Percentiles rank a stretch among this genome's conserved stretches.
These are phyloP conservation scores for Drosophila prosaltans DNA, from an alignment of 1,140 invertebrate species.

Conservation along the genomic window DNA sequence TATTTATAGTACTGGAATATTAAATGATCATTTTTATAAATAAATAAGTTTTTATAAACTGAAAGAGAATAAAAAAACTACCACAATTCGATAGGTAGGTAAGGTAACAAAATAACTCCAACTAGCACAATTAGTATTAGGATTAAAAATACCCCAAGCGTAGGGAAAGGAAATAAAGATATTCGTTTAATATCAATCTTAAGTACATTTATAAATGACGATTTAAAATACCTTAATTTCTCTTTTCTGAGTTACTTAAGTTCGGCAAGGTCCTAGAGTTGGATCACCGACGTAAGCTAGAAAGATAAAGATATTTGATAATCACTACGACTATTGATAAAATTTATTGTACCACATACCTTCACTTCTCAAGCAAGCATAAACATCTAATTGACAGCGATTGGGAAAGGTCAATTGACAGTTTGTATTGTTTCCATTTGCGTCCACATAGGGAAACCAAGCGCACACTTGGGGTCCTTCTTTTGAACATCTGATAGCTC, in stretches of 20 bases:
- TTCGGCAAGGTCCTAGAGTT: conserved; percentile 14
- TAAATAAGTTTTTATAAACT: no score
- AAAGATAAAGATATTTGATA: background rate
- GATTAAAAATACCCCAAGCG: no score
- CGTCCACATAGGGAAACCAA: conserved; percentile 36
- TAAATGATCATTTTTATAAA: no score
- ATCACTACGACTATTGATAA: background rate
- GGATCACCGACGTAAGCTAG: conserved; percentile 40
- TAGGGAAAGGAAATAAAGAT: no score
- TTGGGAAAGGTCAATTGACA: conserved; percentile 18
- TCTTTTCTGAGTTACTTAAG: background rate
- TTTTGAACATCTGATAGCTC: background rate
- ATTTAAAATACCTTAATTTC: background rate
- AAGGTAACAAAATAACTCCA: no score
- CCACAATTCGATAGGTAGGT: no score
- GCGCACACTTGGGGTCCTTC: conserved; percentile 21
- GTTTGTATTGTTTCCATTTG: conserved; percentile 16
- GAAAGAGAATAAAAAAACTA: no score
- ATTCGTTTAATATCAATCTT: no score
- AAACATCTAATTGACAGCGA: conserved; percentile 34
- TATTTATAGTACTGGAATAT: no score
- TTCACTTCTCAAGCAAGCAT: conserved; percentile 25
- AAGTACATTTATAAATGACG: no score
- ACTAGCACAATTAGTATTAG: no score
- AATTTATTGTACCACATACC: conserved; percentile 19